Percentiles rank a stretch among this genome's conserved stretches.
phyloP scores from a whole-genome alignment of 2,888 invertebrate species.

The Sepioteuthis lessoniana region DNA sequence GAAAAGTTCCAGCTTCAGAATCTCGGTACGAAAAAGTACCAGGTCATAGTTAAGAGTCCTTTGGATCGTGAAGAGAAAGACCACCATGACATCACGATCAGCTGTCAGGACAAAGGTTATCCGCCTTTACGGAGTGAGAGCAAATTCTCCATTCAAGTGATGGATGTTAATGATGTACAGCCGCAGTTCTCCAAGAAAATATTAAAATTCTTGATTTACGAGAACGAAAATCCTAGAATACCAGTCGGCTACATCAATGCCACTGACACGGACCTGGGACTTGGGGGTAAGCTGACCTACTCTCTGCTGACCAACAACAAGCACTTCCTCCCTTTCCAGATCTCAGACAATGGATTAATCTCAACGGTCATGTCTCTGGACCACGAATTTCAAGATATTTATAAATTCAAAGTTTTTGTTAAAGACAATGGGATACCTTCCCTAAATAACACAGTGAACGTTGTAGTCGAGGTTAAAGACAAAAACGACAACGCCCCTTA shows the following conservation, averaged over 20 bases:
- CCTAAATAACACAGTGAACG: not conserved
- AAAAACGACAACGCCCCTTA: not conserved
- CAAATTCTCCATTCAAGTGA: slow-evolving; percentile 21
- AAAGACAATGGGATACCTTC: slow-evolving; percentile 13
- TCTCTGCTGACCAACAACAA: slow-evolving; percentile 33
- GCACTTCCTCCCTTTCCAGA: slow-evolving; percentile 12
- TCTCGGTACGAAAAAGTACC: not conserved
- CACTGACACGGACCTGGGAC: slow-evolving; percentile 33
- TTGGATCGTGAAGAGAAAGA: slow-evolving; percentile 33
- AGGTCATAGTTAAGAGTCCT: not conserved
- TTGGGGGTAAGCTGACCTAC: slow-evolving; percentile 33
- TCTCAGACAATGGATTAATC: slow-evolving; percentile 33
- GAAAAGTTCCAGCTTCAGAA: slow-evolving; percentile 15
- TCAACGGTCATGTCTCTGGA: slow-evolving; percentile 9
- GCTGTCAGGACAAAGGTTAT: slow-evolving; percentile 18
- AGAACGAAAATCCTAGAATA: not conserved
- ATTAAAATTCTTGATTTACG: not conserved
- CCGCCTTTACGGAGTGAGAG: slow-evolving; percentile 17
- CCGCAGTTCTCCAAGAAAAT: slow-evolving; percentile 8
- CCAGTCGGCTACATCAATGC: slow-evolving; percentile 12
- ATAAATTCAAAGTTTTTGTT: slow-evolving; percentile 33
- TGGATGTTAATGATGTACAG: not conserved
- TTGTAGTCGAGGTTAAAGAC: slow-evolving; percentile 11
- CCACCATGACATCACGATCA: slow-evolving; percentile 18
- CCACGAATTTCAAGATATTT: slow-evolving; percentile 15